phyloP scores from a whole-genome alignment of 2,113 vertebrate genomes.

The Apistogramma diplotaenia region DNA sequence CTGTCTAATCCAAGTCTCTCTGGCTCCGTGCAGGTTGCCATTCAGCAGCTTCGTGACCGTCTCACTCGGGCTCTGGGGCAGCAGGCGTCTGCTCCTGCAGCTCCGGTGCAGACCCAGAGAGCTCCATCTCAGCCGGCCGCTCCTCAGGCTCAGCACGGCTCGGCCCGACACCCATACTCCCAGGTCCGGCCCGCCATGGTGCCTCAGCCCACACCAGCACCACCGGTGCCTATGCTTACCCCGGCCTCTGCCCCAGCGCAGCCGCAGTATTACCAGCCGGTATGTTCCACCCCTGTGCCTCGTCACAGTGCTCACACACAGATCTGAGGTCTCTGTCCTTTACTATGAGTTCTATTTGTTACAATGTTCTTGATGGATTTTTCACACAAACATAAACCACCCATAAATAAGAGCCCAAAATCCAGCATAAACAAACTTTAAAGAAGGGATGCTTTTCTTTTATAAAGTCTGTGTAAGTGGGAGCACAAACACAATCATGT shows the following conservation, averaged over 20 bases:
- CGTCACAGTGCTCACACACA: background rate
- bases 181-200: conserved; percentile 55
- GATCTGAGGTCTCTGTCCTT: background rate
- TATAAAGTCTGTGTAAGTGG: too few species aligned
- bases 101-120: conserved; percentile 50
- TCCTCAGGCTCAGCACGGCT: conserved; percentile 54
- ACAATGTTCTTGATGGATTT: background rate
- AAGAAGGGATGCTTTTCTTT: too few species aligned
- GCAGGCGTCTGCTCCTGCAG: conserved; percentile 20
- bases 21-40: conserved; percentile 71
- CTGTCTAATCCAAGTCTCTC: background rate
- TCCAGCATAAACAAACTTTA: background rate
- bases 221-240: conserved; percentile 20
- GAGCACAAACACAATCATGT: too few species aligned
- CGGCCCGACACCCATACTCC: conserved; percentile 56
- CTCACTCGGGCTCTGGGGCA: conserved; percentile 87
- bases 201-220: conserved; percentile 23
- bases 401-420: background rate
- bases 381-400: background rate
- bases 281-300: conserved; percentile 32
- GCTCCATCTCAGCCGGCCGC: conserved; percentile 42
- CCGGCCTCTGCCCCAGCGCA: conserved; percentile 34
- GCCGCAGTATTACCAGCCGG: conserved; percentile 76
- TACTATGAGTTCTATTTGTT: background rate
- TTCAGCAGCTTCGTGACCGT: conserved; percentile 86